A percentile compares a stretch with the other conserved stretches of the same genome.
Conservation (phyloP, 2,888 invertebrate genomes). For the Drosophila testacea region DNA sequence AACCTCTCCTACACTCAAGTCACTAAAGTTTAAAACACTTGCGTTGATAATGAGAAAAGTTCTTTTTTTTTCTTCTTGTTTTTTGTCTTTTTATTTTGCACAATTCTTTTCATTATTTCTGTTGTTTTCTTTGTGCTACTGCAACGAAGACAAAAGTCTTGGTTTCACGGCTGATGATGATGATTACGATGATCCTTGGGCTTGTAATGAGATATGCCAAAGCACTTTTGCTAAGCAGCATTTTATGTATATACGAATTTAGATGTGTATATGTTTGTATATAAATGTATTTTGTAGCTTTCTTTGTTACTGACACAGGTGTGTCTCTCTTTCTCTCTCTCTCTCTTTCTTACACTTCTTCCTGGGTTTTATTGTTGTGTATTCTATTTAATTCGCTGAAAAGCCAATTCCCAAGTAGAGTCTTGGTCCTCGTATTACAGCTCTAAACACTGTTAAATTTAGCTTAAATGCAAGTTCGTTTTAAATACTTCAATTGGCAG, state of each 20-base stretch:
- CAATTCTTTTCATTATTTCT: slow-evolving; percentile 44
- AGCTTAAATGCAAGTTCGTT: neutral
- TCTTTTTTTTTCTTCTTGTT: slow-evolving; percentile 41
- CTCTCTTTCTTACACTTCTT: neutral
- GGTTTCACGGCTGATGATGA: slow-evolving; percentile 21
- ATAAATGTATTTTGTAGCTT: slow-evolving; percentile 23
- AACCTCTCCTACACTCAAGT: slow-evolving; percentile 7
- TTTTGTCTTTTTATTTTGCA: slow-evolving; percentile 25
- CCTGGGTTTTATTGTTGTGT: slow-evolving; percentile 3
- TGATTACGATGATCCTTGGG: slow-evolving; percentile 68
- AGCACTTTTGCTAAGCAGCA: slow-evolving; percentile 63
- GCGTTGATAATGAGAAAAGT: slow-evolving; percentile 73
- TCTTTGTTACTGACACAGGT: slow-evolving; percentile 47
- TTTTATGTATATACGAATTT: slow-evolving; percentile 14
- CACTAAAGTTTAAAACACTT: slow-evolving; percentile 66
- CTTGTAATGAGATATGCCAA: slow-evolving; percentile 69
- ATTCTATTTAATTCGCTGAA: slow-evolving; percentile 11
- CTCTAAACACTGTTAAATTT: slow-evolving; percentile 3
- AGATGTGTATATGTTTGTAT: neutral
- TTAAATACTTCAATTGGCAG: neutral
- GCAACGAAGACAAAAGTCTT: slow-evolving; percentile 56
- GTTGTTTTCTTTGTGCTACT: slow-evolving; percentile 46
- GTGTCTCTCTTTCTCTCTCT: slow-evolving; percentile 2
- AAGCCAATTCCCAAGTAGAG: slow-evolving; percentile 15
- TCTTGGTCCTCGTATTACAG: neutral